phyloP scores from a whole-genome alignment of 2,797 vertebrate species.

The Falco columbarius region DNA sequence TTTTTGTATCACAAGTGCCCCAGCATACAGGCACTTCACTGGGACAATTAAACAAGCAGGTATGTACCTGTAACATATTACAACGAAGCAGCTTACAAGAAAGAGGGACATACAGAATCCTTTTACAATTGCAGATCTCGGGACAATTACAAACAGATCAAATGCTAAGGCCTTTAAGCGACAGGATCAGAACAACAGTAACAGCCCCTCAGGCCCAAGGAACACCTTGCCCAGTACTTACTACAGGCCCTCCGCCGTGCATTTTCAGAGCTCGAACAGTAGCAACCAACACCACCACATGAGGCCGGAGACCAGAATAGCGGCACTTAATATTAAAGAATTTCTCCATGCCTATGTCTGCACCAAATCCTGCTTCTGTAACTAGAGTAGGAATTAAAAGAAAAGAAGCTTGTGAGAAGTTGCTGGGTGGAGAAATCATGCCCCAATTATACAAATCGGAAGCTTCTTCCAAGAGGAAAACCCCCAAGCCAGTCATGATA shows the following conservation, averaged over 20 bases:
- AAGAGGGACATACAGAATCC: background rate
- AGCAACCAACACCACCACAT: constrained; percentile 95
- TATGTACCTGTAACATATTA: background rate
- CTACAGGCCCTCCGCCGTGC: constrained; percentile 95
- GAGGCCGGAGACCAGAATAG: constrained; percentile 92
- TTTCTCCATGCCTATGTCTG: constrained; percentile 99
- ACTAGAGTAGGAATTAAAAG: constrained; percentile 78
- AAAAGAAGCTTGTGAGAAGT: background rate
- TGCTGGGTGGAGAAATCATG: background rate
- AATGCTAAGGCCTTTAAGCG: background rate
- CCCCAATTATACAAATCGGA: background rate
- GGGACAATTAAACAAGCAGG: background rate
- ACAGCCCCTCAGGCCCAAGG: background rate
- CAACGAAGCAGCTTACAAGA: background rate
- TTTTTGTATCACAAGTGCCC: background rate
- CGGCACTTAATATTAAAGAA: constrained; percentile 99
- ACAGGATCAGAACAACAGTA: background rate
- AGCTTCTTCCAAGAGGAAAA: background rate
- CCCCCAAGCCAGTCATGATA: fast-evolving
- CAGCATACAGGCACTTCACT: background rate
- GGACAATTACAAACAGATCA: background rate
- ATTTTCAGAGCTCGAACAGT: constrained; percentile 97
- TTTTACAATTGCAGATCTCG: background rate
- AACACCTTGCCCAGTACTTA: constrained; percentile 70
- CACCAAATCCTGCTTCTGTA: constrained; percentile 97